Conservation (phyloP, 35 echinoderm and acorn worm genomes). For the Hemicentrotus pulcherrimus region DNA sequence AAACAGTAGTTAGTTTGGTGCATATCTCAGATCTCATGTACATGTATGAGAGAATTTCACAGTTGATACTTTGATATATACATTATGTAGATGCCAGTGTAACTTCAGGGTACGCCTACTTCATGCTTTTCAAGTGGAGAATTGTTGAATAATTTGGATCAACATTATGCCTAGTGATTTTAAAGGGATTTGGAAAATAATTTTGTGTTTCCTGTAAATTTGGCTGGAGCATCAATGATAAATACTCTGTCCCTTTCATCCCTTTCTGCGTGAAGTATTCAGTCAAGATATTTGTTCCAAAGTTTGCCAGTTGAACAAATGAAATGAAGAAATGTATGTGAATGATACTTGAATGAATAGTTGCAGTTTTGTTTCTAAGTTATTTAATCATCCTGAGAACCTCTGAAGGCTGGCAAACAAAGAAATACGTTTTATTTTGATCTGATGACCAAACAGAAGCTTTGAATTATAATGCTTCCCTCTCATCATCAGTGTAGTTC, state of each 20-base stretch:
- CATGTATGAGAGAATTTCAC: not conserved
- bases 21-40: not conserved
- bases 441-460: too few relatives aligned
- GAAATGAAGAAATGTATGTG: too few relatives aligned
- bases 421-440: too few relatives aligned
- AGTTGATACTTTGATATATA: not conserved
- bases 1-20: not conserved
- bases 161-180: not conserved
- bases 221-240: not conserved
- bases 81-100: not conserved
- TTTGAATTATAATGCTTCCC: too few relatives aligned
- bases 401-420: too few relatives aligned
- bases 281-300: not conserved
- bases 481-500: too few relatives aligned
- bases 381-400: too few relatives aligned
- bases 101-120: not conserved
- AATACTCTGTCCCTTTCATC: not conserved
- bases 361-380: too few relatives aligned
- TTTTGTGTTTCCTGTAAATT: not conserved
- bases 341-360: too few relatives aligned
- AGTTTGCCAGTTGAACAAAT: not conserved
- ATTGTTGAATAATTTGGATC: not conserved
- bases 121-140: not conserved
- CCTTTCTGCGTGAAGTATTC: not conserved
- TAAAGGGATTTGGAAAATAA: conserved; percentile 3